These are phyloP conservation scores for Antheraea yamamai DNA, from an alignment of 2,888 invertebrate genomes.

Conservation along the genomic window DNA sequence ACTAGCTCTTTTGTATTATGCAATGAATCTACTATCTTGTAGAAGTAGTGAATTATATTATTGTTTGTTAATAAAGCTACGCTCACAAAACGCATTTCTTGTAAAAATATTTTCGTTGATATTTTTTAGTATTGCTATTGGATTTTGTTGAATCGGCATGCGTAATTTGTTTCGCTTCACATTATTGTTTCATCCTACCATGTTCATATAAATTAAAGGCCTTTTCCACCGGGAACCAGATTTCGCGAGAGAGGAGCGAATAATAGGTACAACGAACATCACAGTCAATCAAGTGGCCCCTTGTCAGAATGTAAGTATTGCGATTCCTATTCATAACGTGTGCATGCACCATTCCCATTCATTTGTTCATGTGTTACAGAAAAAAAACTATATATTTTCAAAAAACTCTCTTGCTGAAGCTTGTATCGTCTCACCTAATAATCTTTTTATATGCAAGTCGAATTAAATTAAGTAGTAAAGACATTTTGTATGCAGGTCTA, in stretches of 20 bases:
- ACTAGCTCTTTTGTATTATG: too few relatives aligned
- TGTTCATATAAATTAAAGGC: conserved; percentile 39
- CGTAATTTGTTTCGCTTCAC: background rate
- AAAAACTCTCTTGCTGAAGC: too few relatives aligned
- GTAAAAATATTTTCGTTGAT: background rate
- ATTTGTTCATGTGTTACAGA: background rate
- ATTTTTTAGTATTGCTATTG: background rate
- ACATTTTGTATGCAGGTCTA: too few relatives aligned
- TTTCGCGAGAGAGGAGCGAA: conserved; percentile 54
- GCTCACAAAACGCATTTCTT: background rate
- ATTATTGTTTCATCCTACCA: background rate
- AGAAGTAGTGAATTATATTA: too few relatives aligned
- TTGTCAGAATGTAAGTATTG: conserved; percentile 57
- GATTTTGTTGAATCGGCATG: background rate
- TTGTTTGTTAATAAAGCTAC: background rate
- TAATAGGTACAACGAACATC: conserved; percentile 54
- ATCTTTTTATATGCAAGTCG: too few relatives aligned
- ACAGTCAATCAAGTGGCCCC: conserved; percentile 57
- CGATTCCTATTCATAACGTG: background rate
- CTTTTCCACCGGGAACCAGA: conserved; percentile 66
- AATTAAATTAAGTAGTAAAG: too few relatives aligned
- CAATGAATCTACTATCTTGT: too few relatives aligned
- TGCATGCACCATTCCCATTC: background rate
- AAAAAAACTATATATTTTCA: too few relatives aligned
- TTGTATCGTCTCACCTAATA: too few relatives aligned